Conservation (phyloP, 2,113 vertebrate species). For the Turdus rufiventris region DNA sequence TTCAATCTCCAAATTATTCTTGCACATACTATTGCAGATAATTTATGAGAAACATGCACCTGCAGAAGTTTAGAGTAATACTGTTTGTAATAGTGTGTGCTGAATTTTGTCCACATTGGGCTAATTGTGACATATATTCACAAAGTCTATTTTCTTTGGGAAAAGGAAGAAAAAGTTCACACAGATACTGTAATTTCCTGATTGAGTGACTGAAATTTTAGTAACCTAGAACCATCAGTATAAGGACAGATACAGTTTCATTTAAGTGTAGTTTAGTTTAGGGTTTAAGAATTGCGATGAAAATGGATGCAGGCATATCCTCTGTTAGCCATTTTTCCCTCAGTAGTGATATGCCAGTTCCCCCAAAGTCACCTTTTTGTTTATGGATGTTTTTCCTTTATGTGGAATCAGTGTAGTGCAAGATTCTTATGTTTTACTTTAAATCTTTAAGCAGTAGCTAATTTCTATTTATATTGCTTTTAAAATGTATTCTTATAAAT, state of each 20-base stretch:
- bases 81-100: not conserved
- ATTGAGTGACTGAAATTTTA: not conserved
- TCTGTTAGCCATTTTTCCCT: not conserved
- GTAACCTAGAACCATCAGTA: not conserved
- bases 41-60: not conserved
- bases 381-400: not conserved
- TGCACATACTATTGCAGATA: not conserved
- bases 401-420: not conserved
- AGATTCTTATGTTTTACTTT: not conserved
- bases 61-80: not conserved
- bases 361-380: not conserved
- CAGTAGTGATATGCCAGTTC: rapidly evolving
- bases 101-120: not conserved
- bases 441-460: not conserved
- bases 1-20: not conserved
- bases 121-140: not conserved
- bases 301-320: not conserved
- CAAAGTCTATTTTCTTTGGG: not conserved
- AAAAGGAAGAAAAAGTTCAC: not conserved
- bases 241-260: not conserved
- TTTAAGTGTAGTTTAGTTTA: not conserved
- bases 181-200: not conserved
- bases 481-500: not conserved
- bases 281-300: not conserved
- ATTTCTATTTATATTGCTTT: not conserved